Evolutionary conservation across 2,113 vertebrate species (phyloP).

Genomic region (Megaceryle maxima): DNA sequence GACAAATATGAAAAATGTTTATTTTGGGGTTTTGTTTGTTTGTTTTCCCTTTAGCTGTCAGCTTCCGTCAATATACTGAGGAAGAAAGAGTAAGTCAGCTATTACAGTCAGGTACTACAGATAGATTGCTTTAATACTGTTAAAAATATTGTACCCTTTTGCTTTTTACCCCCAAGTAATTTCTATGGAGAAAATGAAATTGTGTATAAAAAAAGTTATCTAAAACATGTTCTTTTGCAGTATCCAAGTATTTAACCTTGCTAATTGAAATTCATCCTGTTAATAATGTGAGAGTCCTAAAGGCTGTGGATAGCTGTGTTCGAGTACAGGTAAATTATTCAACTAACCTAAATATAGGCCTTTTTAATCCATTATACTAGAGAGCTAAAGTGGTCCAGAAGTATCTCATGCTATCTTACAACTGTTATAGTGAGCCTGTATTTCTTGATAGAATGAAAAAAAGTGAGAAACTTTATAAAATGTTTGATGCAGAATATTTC

Average conservation of each 20-base stretch:
- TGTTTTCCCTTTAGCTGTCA: constrained; percentile 80
- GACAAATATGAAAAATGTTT: not conserved
- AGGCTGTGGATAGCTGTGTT: constrained; percentile 90
- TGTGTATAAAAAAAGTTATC: not conserved
- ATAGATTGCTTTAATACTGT: not conserved
- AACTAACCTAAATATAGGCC: not conserved
- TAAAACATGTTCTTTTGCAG: constrained; percentile 68
- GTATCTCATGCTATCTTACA: not conserved
- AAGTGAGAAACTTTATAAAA: not conserved
- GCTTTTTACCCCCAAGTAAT: fast-evolving
- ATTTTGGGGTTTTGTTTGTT: not conserved
- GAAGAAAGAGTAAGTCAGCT: constrained; percentile 64
- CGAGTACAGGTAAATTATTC: constrained; percentile 86
- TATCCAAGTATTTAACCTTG: constrained; percentile 87
- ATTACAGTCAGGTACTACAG: constrained; percentile 85
- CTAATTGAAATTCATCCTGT: constrained; percentile 92
- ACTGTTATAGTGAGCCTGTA: fast-evolving
- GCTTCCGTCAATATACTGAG: constrained; percentile 78
- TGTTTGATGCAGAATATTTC: not conserved
- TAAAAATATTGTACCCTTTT: not conserved
- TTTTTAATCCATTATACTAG: not conserved
- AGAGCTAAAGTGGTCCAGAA: not conserved
- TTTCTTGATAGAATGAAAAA: not conserved
- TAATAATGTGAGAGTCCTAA: constrained; percentile 93
- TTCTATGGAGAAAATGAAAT: not conserved